These are phyloP conservation scores for Murina feae DNA, from an alignment of 2,113 vertebrate genomes.

Conservation along the genomic window DNA sequence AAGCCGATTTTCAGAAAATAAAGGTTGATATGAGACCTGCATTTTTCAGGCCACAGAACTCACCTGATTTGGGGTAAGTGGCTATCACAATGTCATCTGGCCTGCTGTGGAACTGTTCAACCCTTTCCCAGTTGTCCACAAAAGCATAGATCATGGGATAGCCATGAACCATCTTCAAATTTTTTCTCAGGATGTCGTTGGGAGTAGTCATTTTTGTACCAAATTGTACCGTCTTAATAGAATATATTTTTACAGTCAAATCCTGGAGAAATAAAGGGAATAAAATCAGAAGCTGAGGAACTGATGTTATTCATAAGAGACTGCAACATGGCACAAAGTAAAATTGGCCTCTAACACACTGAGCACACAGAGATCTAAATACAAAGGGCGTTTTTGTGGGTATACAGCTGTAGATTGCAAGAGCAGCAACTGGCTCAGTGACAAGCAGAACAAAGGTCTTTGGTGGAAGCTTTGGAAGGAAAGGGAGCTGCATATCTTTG, in stretches of 20 bases:
- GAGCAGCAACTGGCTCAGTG: not conserved
- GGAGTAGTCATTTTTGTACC: constrained; percentile 44
- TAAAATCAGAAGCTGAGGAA: not conserved
- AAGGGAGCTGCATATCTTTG: not conserved
- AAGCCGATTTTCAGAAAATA: not conserved
- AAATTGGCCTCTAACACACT: not conserved
- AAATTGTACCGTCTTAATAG: not conserved
- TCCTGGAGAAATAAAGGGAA: not conserved
- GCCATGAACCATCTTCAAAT: constrained; percentile 50
- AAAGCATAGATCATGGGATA: constrained; percentile 73
- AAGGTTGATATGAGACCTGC: not conserved
- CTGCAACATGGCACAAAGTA: not conserved
- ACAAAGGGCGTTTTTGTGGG: not conserved
- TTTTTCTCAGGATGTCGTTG: constrained; percentile 45
- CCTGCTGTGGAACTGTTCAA: constrained; percentile 72
- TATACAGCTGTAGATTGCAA: not conserved
- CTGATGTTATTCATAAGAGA: not conserved
- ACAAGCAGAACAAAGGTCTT: constrained; percentile 49
- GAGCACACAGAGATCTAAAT: not conserved
- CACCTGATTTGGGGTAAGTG: constrained; percentile 83
- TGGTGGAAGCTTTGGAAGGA: not conserved
- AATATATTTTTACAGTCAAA: not conserved
- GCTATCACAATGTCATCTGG: constrained; percentile 77
- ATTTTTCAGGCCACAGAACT: not conserved
- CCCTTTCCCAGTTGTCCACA: constrained; percentile 62